phyloP scores from a whole-genome alignment of 1,140 invertebrate species.

The Brachionus plicatilis region DNA sequence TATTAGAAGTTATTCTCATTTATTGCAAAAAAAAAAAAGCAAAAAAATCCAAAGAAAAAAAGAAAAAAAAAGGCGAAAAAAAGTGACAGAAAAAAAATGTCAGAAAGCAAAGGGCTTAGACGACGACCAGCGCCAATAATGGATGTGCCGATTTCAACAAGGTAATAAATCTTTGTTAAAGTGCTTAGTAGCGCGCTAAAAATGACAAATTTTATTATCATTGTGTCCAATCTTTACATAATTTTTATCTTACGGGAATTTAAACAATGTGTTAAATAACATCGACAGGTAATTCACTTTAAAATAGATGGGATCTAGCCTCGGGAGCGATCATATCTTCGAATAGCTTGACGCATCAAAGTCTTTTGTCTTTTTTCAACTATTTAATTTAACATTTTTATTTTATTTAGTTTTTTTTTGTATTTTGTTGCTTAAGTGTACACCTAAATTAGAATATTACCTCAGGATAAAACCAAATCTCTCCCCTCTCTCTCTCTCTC shows the following conservation, averaged over 20 bases:
- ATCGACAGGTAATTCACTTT: constrained; percentile 11
- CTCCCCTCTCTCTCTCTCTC: not conserved
- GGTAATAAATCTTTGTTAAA: not conserved
- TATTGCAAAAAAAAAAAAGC: not conserved
- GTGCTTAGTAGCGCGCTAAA: not conserved
- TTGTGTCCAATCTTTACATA: not conserved
- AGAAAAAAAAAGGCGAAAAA: not conserved
- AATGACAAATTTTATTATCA: constrained; percentile 8
- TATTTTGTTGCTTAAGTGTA: not conserved
- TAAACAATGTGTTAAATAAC: not conserved
- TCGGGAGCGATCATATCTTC: not conserved
- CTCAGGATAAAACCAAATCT: constrained; percentile 9
- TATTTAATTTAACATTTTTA: constrained; percentile 23
- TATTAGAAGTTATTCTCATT: constrained; percentile 20
- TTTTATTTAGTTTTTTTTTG: not conserved
- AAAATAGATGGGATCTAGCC: not conserved
- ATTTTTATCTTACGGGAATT: constrained; percentile 32
- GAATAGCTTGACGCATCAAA: not conserved
- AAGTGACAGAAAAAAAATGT: not conserved
- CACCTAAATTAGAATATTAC: constrained; percentile 9
- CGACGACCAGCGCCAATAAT: not conserved
- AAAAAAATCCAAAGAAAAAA: not conserved
- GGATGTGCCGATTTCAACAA: not conserved
- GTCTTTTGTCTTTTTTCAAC: constrained; percentile 9
- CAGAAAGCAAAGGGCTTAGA: not conserved